These are phyloP conservation scores for Magallana gigas DNA, from an alignment of 1,140 invertebrate species.

Conservation along the genomic window DNA sequence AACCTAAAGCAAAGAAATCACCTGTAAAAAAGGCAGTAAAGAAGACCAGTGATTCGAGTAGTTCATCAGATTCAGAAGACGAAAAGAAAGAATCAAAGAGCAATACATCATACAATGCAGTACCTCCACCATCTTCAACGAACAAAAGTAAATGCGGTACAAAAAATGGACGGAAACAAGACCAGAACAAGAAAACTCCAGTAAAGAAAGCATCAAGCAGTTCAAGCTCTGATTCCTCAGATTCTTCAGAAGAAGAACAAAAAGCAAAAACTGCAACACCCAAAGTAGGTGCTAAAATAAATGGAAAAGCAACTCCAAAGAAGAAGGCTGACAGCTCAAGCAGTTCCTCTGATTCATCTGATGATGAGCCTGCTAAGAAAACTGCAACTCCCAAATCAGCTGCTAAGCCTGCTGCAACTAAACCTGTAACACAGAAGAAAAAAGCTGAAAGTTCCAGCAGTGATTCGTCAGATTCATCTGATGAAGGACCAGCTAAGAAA, in stretches of 20 bases:
- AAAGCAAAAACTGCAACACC: slow-evolving; percentile 17
- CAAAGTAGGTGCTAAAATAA: slow-evolving; percentile 23
- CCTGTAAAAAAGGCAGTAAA: slow-evolving; percentile 18
- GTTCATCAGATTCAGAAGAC: not conserved
- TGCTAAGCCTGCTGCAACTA: not conserved
- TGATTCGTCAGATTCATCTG: slow-evolving; percentile 40
- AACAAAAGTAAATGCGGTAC: slow-evolving; percentile 32
- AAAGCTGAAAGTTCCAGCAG: not conserved
- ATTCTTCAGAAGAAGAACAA: slow-evolving; percentile 48
- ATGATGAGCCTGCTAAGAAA: slow-evolving; percentile 30
- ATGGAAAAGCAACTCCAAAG: slow-evolving; percentile 19
- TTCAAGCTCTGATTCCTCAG: slow-evolving; percentile 47
- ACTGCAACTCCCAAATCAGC: not conserved
- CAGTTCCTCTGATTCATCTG: slow-evolving; percentile 41
- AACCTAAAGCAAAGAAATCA: slow-evolving; percentile 56
- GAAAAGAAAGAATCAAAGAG: slow-evolving; percentile 8
- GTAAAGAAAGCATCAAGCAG: not conserved
- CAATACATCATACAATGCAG: slow-evolving; percentile 54
- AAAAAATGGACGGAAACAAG: not conserved
- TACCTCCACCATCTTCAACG: slow-evolving; percentile 51
- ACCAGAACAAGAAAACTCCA: not conserved
- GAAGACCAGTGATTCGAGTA: not conserved
- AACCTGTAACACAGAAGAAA: slow-evolving; percentile 22
- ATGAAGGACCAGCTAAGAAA: slow-evolving; percentile 42
- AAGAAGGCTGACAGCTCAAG: slow-evolving; percentile 40